Evolutionary conservation across 1,140 invertebrate genomes (phyloP), one percentile per base, ranked within the genome.

Genomic region (Bathynomus jamesi): DNA sequence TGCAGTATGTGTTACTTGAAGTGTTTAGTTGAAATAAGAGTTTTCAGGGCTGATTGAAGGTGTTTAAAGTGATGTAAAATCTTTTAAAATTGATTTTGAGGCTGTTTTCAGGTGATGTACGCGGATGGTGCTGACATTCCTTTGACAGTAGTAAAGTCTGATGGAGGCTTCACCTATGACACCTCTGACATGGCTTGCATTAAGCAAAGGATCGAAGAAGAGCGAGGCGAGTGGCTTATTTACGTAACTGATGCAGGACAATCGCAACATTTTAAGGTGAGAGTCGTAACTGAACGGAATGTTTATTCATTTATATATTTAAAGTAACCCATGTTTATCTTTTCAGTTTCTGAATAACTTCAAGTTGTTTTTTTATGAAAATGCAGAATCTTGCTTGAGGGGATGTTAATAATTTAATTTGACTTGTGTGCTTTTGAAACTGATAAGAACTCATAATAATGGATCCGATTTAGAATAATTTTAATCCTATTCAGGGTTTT

Each of bases 91-190:
- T 40, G 17, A 40, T 8, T 8, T 40, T 40, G 7, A 8, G 32
- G 32, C 7, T 40, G 17, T 17, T 60, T 67, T 53, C 61, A 76
- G 75, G 89, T 99, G 7, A 92, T 99, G 90, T 99, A 93, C 88
- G 87, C 89, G 1, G 82, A 84, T 61, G 82, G 79, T 27, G 74
- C 74, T 53, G 72, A 75, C 32, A 75, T 95, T 76, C 98, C 97
- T 0, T 81, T 99, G 21, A 99, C 95, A 0, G 86, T 99, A 21
- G 88, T 99, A 0, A 99, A 99, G 84, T 94, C 94, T 3, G 98
- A 99, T 84, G 98, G 98, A 65, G 97, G 97, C 29, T 99, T 90
- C 81, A 99, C 98, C 0, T 99, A 99, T 83, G 98, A 99, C 81
- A 99, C 98, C 0, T 99, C 96, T 7, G 98, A 99, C 83, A 85